Percentiles rank a stretch among this genome's conserved stretches.
Conservation (phyloP, 2,888 invertebrate genomes). For the Notocelia uddmanniana region DNA sequence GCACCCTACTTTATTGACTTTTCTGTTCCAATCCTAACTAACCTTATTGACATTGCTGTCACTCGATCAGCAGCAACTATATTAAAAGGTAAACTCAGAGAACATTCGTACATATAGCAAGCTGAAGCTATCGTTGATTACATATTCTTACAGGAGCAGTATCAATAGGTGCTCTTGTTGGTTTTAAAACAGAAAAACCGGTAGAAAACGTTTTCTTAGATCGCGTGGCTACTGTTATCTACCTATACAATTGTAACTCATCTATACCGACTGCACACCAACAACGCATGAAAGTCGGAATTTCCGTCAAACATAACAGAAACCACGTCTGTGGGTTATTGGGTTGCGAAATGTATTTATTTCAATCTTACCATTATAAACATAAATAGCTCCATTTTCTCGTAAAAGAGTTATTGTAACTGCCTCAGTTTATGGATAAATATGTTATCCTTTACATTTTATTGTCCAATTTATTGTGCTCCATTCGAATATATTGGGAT, state of each 20-base stretch:
- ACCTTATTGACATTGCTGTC: no score
- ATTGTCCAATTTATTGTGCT: conserved; percentile 25
- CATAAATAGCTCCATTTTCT: conserved; percentile 41
- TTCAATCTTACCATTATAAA: conserved; percentile 22
- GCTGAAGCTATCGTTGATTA: no score
- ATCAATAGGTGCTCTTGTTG: no score
- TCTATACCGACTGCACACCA: not conserved
- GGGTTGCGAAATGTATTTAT: conserved; percentile 22
- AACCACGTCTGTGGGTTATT: not conserved
- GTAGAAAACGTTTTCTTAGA: no score
- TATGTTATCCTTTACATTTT: conserved; percentile 40
- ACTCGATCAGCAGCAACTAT: no score
- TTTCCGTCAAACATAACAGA: not conserved
- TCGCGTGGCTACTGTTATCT: not conserved
- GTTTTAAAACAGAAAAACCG: no score
- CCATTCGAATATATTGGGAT: not conserved
- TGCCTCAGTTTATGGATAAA: conserved; percentile 36
- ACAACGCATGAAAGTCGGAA: not conserved
- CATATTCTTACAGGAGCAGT: no score
- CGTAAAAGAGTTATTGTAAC: conserved; percentile 38
- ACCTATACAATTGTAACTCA: not conserved
- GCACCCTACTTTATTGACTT: no score
- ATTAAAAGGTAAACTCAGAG: no score
- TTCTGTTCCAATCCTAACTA: no score
- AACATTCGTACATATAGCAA: no score